Percentiles rank a stretch among this genome's conserved stretches.
Evolutionary conservation across 1,140 invertebrate genomes (phyloP).

Genomic region (Penaeus indicus): DNA sequence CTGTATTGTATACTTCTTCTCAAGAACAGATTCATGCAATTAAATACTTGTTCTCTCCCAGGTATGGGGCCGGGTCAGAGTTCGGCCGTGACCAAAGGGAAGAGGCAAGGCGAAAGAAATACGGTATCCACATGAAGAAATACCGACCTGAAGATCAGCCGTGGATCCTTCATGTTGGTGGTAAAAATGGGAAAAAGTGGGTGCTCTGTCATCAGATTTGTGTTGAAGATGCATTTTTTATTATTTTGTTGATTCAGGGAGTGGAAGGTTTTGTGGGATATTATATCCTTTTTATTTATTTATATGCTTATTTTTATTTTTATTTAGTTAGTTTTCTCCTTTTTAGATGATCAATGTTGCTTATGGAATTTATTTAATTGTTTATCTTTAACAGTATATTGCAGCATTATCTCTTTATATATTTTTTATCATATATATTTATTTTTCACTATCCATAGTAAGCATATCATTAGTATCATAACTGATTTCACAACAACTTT

Average conservation of each 20-base stretch:
- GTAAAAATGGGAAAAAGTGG: slow-evolving; percentile 91
- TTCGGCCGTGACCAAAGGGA: slow-evolving; percentile 88
- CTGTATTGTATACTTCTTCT: background rate
- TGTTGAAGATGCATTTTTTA: background rate
- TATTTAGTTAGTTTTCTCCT: too few relatives aligned
- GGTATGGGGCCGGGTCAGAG: slow-evolving; percentile 77
- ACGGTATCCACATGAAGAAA: slow-evolving; percentile 87
- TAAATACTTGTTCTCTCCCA: slow-evolving; percentile 41
- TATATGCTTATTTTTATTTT: too few relatives aligned
- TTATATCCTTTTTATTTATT: background rate
- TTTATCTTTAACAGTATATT: too few relatives aligned
- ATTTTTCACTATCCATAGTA: too few relatives aligned
- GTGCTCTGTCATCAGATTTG: slow-evolving; percentile 33
- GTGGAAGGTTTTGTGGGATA: background rate
- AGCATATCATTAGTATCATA: too few relatives aligned
- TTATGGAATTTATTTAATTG: too few relatives aligned
- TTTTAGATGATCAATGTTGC: too few relatives aligned
- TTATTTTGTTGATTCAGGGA: background rate
- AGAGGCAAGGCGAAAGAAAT: slow-evolving; percentile 93
- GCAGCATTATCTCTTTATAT: too few relatives aligned
- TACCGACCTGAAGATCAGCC: slow-evolving; percentile 95
- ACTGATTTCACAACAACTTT: too few relatives aligned
- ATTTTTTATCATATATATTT: too few relatives aligned
- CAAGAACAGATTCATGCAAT: background rate
- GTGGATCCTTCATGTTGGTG: slow-evolving; percentile 93